phyloP scores from a whole-genome alignment of 2,888 invertebrate genomes.

The Choristoneura rosaceana region DNA sequence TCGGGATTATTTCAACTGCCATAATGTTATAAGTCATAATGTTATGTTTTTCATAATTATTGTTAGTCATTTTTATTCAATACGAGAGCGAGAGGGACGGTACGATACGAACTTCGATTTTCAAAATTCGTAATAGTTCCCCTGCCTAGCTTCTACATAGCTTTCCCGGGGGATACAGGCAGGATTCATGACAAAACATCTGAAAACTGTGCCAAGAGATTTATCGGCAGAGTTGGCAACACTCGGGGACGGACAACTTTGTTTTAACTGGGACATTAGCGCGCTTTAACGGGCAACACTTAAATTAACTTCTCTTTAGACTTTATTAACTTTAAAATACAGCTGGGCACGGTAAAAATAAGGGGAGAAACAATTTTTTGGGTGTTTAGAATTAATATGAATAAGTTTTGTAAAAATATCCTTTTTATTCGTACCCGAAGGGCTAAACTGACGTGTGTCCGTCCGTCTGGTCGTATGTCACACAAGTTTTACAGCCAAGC shows the following conservation, averaged over 20 bases:
- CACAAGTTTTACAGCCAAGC: too few relatives aligned
- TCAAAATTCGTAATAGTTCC: too few relatives aligned
- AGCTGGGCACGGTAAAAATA: neutral
- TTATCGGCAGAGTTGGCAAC: conserved; percentile 7
- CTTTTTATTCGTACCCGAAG: too few relatives aligned
- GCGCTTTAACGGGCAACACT: conserved; percentile 10
- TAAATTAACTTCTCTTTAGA: conserved; percentile 19
- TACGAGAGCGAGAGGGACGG: too few relatives aligned
- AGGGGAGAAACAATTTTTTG: neutral
- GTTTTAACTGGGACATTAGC: conserved; percentile 11
- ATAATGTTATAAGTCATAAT: too few relatives aligned
- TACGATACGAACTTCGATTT: too few relatives aligned
- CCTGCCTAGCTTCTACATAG: neutral
- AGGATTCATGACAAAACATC: conserved; percentile 8
- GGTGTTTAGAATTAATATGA: neutral
- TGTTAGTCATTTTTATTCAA: too few relatives aligned
- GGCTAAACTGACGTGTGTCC: too few relatives aligned
- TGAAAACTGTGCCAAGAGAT: conserved; percentile 8
- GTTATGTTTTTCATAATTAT: too few relatives aligned
- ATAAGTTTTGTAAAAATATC: too few relatives aligned
- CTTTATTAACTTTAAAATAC: conserved; percentile 12
- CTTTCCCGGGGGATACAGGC: neutral
- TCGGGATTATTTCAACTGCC: too few relatives aligned
- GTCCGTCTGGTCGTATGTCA: too few relatives aligned
- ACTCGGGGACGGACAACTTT: conserved; percentile 11